Evolutionary conservation across 2,888 invertebrate species (phyloP), one percentile per base, ranked within the genome.

Genomic region (Poecilus cupreus): DNA sequence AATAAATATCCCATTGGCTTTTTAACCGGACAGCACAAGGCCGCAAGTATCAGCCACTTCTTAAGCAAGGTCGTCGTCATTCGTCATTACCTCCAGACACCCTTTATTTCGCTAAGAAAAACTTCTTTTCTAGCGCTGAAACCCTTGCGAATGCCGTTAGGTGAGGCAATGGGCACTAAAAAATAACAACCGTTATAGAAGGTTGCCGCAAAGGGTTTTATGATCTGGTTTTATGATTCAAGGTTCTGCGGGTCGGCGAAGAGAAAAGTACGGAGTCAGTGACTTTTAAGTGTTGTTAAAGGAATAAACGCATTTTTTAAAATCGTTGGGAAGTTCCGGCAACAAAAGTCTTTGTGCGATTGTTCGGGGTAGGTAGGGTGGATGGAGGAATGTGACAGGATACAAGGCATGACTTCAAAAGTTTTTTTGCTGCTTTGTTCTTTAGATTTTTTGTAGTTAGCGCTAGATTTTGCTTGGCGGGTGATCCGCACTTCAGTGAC

Each of bases 171-270:
- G 79, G 79, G 70, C 70, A 18, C 57, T 79, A 79, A 79, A 79
- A 79, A 79, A 79, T 79, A 79, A 79, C 79, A 79, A 79, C 79
- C 79, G 79, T 79, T 79, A 79, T 68, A 68, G 77, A 60, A 77
- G 77, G 60, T 18, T 68, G 37, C 79, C 79, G 79, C 79, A 79
- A 79, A 79, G 79, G 79, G 79, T 79, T 78, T 79, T 79, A 79
- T 70, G 70, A 70, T 51, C 79, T 51, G 51, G 79, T 51, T 76
- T 79, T 79, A 79, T 79, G 79, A 79, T 79, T 79, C 79, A 79
- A 79, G 79, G 79, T 79, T 79, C 60, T 51, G 32, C 11, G 0
- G 57, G 20, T 20, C 18, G 76, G 13, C 26, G 22, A 20, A 72
- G 72, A 43, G 43, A 72, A 72, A 46, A 72, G 13, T 43, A 77